Evolutionary conservation across 2,113 vertebrate genomes (phyloP), one percentile per base, ranked within the genome.

Genomic region (Labeo catla): DNA sequence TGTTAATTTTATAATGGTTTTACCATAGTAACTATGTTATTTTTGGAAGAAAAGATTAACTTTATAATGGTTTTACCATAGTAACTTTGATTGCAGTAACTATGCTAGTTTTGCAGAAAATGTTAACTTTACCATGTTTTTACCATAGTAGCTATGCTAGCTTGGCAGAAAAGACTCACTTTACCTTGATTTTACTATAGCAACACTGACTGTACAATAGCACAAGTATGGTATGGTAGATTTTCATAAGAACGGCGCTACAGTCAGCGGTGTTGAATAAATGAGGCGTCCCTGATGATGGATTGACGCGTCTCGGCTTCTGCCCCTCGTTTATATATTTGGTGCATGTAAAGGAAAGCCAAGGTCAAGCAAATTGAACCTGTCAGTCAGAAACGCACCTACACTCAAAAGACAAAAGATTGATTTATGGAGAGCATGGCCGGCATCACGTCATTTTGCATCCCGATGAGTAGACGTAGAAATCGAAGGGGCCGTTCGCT

Each of bases 301-400:
- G 81, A 80, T 47, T 72, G 74, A 83, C 11, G 72, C 13, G 52
- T 83, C 65, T 54, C 28, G 8, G 36, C 28, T 80, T 80, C 63
- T 79, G 84, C 61, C 16, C 36, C 81, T 78, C 34, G 49, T 77
- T 77, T 49, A 61, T 80, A 70, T 52, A 61, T 84, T 43, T 61
- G 79, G 72, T 43, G 36, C 61, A 39, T 76, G 45, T 70, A 66
- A 88, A 84, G 45, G 78, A 76, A 73, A 74, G 82, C 57, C 87
- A 86, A 63, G 87, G 86, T 87, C 81, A 82, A 73, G 79, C 28
- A 68, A 84, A 86, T 84, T 57, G 76, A 78, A 83, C 66, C 74
- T 83, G 73, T 57, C 79, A 83, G 36, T 86, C 57, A 68, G 73
- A 50, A 76, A 66, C 8, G 6, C 73, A 78, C 50, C 70, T 68